Base-by-base conservation (phyloP, 2,888 invertebrate genomes). In the Pemphredon lugubris region DNA sequence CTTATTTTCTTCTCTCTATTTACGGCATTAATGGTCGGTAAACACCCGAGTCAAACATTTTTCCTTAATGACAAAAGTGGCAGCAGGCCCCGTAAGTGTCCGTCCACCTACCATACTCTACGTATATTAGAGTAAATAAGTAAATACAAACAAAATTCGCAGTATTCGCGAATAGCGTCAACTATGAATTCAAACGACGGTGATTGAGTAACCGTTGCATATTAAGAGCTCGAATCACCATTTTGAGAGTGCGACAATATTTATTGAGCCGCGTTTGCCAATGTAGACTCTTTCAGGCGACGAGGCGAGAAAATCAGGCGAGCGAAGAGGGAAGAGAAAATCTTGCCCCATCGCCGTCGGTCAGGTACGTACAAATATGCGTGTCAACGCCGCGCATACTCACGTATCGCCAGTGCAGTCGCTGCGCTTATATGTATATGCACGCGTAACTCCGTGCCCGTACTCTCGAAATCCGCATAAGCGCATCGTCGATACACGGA, bases 401-500 rank as follows among this genome's bases (percentile, higher is more conserved):
- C 47, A 16, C 26, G 47, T 16, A 3, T 26, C 42, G 42, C 30
- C n/a, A n/a, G n/a, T n/a, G n/a, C n/a, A n/a, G n/a, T n/a, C n/a
- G n/a, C n/a, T 30, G 9, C 16, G 14, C 16, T 26, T 48, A 58
- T 63, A 53, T 18, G 67, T 54, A 37, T 13, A 42, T 50, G 23
- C 60, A 58, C 59, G 39, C 59, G 23, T 47, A 60, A 51, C 40
- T 37, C 34, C 34, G 34, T 50, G 50, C 34, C 11, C 50, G 30
- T 51, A 60, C 48, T 20, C 21, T 44, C 21, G 45, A 57, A 50
- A 44, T 26, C 40, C n/a, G 23, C 47, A 32, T 42, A 42, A 42
- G 40, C 16, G 40, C 40, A 42, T 2, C 20, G 40, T 42, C 40
- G 16, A 42, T 42, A 42, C 16, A 16, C 34, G 34, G 11, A 2